Evolutionary conservation across 2,888 invertebrate species (phyloP).

Genomic region (Celastrina argiolus): DNA sequence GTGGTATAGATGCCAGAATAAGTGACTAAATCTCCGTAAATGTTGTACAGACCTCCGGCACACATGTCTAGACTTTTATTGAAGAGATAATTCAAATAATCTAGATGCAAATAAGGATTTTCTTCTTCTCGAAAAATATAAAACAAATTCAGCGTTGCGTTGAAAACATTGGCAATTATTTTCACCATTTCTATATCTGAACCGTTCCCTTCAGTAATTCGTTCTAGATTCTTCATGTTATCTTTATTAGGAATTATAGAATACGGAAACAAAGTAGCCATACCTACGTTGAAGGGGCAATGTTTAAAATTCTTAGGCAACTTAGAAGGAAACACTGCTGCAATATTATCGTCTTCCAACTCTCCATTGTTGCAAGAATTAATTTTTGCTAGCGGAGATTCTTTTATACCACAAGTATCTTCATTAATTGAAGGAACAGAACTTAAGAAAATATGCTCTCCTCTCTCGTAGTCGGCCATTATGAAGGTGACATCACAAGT

Average conservation of each 20-base stretch:
- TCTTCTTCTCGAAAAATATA: conserved; percentile 44
- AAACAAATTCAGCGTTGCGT: conserved; percentile 46
- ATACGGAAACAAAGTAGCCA: conserved; percentile 50
- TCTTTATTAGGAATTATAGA: conserved; percentile 40
- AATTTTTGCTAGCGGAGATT: conserved; percentile 35
- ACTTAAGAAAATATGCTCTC: conserved; percentile 37
- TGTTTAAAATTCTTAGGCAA: conserved; percentile 44
- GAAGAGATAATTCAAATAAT: conserved; percentile 44
- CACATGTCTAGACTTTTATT: conserved; percentile 56
- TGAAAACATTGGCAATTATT: conserved; percentile 50
- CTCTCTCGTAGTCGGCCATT: conserved; percentile 30
- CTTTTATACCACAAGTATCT: conserved; percentile 40
- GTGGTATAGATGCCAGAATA: conserved; percentile 57
- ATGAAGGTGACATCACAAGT: conserved; percentile 45
- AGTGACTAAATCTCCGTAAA: conserved; percentile 50
- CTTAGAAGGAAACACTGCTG: conserved; percentile 44
- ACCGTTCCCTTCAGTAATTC: conserved; percentile 42
- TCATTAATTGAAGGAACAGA: conserved; percentile 44
- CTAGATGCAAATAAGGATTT: conserved; percentile 37
- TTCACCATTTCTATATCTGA: conserved; percentile 55
- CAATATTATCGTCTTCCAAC: conserved; percentile 30
- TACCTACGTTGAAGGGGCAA: conserved; percentile 52
- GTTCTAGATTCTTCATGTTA: conserved; percentile 43
- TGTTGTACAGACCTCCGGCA: conserved; percentile 56
- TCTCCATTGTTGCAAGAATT: conserved; percentile 44